Base-by-base conservation (phyloP, 2,888 invertebrate species). In the Eristalis tenax region DNA sequence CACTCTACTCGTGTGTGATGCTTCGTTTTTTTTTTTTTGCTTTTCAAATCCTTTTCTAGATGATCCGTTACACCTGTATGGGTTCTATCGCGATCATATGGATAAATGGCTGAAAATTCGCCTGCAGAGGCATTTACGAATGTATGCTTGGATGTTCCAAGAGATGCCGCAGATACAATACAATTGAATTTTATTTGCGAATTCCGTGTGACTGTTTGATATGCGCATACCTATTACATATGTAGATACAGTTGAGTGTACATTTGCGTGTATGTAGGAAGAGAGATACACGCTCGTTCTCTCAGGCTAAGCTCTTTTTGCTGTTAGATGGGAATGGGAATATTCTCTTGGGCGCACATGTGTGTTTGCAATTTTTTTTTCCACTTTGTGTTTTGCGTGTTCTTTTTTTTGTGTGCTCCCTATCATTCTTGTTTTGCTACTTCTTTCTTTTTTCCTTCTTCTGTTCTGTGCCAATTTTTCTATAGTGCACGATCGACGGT, bases 31-130 rank as follows among this genome's bases (percentile, higher is more conserved):
- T 2, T 13, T 56, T 23, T 15, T 75, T 70, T 57, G 43, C 68
- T 76, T 23, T 69, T 66, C n/a, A 73, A 81, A 81, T 81, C 86
- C 83, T 83, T 79, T 83, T 75, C 74, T 50, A 78, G 86, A 86
- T 86, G 82, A 86, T 78, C 78, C 87, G 83, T 80, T 87, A 83
- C 87, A 87, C 87, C 87, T 87, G 87, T 87, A 57, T 87, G 76
- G 50, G 87, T 87, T 82, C 40, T 82, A 32, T 69, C 38, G 32
- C 73, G 35, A 80, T 80, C 80, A 75, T 81, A 75, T 64, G 63
- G 74, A 69, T 64, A 61, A 38, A 74, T 35, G 43, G 13, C 22
- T 74, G 74, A 81, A 85, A 76, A 75, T 77, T 74, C 70, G 71
- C 86, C 66, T 79, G 78, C 74, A 59, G 78, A 69, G 66, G 68